Conservation (phyloP, 2,888 invertebrate genomes). For the Stenurella melanura region DNA sequence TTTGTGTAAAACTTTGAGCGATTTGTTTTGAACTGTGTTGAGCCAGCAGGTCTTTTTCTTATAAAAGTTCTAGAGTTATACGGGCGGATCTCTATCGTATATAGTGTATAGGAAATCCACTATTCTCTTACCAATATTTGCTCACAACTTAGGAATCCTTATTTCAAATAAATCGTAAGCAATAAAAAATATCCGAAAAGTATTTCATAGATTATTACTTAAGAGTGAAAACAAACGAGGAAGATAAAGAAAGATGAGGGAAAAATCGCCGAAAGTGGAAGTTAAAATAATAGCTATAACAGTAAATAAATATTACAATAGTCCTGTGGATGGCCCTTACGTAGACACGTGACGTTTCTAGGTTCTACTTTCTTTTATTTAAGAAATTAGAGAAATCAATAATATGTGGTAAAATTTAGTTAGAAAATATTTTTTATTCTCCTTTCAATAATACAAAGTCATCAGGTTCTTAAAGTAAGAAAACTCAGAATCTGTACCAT, state of each 20-base stretch:
- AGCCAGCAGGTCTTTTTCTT: slow-evolving; percentile 57
- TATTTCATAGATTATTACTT: slow-evolving; percentile 23
- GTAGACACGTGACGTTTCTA: not conserved
- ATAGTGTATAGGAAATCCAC: slow-evolving; percentile 49
- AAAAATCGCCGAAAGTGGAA: not conserved
- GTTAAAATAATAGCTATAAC: not conserved
- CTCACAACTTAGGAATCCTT: slow-evolving; percentile 47
- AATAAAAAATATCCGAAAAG: slow-evolving; percentile 22
- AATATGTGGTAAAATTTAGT: too few relatives aligned
- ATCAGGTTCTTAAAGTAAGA: too few relatives aligned
- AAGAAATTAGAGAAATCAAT: not conserved
- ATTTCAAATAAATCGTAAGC: slow-evolving; percentile 23
- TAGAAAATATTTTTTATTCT: too few relatives aligned
- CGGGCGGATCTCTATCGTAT: slow-evolving; percentile 45
- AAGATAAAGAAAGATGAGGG: not conserved
- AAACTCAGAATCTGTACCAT: too few relatives aligned
- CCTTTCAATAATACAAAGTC: too few relatives aligned
- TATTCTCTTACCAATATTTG: slow-evolving; percentile 53
- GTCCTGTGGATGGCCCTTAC: not conserved
- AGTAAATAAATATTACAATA: not conserved
- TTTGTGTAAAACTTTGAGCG: slow-evolving; percentile 67
- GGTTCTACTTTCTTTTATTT: not conserved
- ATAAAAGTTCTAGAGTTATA: slow-evolving; percentile 60
- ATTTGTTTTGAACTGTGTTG: slow-evolving; percentile 66
- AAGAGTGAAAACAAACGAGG: not conserved